A percentile compares a stretch with the other conserved stretches of the same genome.
phyloP scores from a whole-genome alignment of 2,888 invertebrate species.

The Acanthoscelides obtectus region DNA sequence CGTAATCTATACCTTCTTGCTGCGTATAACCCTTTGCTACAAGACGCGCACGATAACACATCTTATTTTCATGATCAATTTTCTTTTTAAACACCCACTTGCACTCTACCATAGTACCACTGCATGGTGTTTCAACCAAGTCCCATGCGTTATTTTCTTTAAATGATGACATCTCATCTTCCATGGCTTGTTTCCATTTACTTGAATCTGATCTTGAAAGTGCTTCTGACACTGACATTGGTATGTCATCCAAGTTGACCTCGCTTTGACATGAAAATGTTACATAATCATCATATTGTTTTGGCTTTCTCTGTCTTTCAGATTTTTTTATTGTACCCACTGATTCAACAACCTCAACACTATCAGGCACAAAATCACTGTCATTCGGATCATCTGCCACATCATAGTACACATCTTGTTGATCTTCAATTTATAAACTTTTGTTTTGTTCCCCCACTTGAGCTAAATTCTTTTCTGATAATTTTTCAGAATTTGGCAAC shows the following conservation, averaged over 20 bases:
- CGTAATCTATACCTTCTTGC: neutral
- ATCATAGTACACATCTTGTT: too few relatives aligned
- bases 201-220: slow-evolving; percentile 21
- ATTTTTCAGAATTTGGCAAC: too few relatives aligned
- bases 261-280: neutral
- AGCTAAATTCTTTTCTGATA: too few relatives aligned
- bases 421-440: too few relatives aligned
- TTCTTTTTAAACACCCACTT: slow-evolving; percentile 33
- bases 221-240: slow-evolving; percentile 19
- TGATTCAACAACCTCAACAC: too few relatives aligned
- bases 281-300: neutral
- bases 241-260: neutral
- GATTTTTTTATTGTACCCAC: too few relatives aligned
- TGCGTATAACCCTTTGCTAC: slow-evolving; percentile 26
- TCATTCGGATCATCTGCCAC: too few relatives aligned
- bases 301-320: neutral
- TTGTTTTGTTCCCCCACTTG: too few relatives aligned
- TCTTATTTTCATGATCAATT: slow-evolving; percentile 18
- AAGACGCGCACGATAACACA: slow-evolving; percentile 21
- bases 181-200: slow-evolving; percentile 27
- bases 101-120: slow-evolving; percentile 23
- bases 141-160: slow-evolving; percentile 29
- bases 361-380: too few relatives aligned
- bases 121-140: slow-evolving; percentile 17
- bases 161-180: slow-evolving; percentile 8